phyloP scores from a whole-genome alignment of 2,113 vertebrate species.

The Jaculus jaculus region DNA sequence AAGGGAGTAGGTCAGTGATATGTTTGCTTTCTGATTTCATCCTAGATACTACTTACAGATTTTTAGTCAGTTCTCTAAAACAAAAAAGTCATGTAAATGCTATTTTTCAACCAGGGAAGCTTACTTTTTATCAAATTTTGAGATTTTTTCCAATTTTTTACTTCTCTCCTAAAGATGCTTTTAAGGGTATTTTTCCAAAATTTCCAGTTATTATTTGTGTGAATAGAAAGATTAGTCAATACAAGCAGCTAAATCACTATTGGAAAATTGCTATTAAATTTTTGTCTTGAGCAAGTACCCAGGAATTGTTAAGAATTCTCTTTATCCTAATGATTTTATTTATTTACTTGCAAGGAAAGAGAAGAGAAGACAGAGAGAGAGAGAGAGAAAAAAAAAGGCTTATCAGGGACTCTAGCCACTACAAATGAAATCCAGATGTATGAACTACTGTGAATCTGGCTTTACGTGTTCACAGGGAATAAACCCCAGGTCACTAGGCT shows the following conservation, averaged over 20 bases:
- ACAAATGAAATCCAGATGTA: too few species aligned
- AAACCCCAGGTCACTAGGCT: too few species aligned
- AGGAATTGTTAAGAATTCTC: neutral
- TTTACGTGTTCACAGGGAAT: too few species aligned
- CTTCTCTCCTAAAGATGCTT: neutral
- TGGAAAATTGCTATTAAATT: neutral
- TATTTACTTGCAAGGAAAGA: too few species aligned
- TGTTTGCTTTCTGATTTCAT: neutral
- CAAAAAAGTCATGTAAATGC: neutral
- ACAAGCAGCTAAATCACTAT: neutral
- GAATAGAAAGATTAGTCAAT: neutral
- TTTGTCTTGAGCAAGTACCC: conserved; percentile 21
- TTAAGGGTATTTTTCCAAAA: neutral
- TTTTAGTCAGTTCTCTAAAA: neutral
- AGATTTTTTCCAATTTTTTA: neutral
- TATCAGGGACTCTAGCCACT: too few species aligned
- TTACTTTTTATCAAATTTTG: conserved; percentile 2
- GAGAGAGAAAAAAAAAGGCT: too few species aligned
- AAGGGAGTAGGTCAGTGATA: neutral
- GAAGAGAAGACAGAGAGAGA: too few species aligned
- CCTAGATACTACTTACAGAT: neutral
- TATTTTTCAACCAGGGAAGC: neutral
- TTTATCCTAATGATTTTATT: neutral
- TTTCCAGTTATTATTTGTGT: neutral
- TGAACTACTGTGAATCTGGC: too few species aligned